phyloP scores from a whole-genome alignment of 92 coral and sea anemone genomes.

The Porites divaricata region DNA sequence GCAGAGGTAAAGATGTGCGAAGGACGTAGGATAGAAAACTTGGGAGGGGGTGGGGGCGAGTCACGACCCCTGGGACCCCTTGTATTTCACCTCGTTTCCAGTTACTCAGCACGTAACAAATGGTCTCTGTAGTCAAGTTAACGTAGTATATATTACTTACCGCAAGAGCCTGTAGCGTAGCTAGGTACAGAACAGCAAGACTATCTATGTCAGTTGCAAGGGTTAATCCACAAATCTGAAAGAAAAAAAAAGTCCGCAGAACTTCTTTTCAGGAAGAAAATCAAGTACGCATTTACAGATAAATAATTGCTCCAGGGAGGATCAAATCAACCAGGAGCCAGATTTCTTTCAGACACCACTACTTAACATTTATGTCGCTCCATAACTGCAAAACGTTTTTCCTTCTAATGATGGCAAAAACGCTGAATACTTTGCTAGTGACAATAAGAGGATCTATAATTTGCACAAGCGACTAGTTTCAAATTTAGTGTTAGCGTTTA shows the following conservation, averaged over 20 bases:
- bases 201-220: constrained; percentile 66
- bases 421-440: not conserved
- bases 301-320: too few species aligned
- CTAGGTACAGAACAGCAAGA: constrained; percentile 79
- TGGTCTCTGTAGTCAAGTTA: not conserved
- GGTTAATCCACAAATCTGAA: constrained; percentile 83
- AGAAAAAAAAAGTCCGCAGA: not conserved
- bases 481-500: too few species aligned
- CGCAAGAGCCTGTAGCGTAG: constrained; percentile 90
- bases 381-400: not conserved
- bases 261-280: too few species aligned
- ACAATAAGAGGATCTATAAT: too few species aligned
- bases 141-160: constrained; percentile 57
- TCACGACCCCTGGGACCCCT: too few species aligned
- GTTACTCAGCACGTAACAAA: not conserved
- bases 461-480: too few species aligned
- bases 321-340: too few species aligned
- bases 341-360: too few species aligned
- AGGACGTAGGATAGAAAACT: too few species aligned
- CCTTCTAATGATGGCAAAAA: not conserved
- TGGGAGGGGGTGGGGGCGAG: too few species aligned
- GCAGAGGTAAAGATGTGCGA: too few species aligned
- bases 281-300: too few species aligned
- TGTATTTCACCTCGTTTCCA: not conserved
- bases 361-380: not conserved